Evolutionary conservation across 2,888 invertebrate genomes (phyloP).

Genomic region (Crepidodera aurea): DNA sequence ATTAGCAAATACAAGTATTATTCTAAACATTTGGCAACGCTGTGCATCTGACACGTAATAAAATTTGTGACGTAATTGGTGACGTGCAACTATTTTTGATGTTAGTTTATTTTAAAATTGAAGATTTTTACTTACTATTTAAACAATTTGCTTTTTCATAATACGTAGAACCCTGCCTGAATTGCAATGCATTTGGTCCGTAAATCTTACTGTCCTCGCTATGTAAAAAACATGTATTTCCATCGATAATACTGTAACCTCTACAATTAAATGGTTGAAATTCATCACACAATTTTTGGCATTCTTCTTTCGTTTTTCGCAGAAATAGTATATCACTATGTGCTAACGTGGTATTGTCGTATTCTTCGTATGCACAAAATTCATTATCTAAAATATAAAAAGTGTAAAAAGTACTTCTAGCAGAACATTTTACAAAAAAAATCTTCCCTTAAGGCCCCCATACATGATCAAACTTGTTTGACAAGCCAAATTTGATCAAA

Average conservation of each 20-base stretch:
- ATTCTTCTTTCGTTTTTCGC: slow-evolving; percentile 65
- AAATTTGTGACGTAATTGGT: too few relatives aligned
- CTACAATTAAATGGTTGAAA: slow-evolving; percentile 75
- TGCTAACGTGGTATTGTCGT: slow-evolving; percentile 72
- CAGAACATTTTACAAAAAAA: too few relatives aligned
- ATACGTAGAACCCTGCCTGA: slow-evolving; percentile 71
- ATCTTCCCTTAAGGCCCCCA: too few relatives aligned
- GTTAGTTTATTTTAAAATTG: neutral
- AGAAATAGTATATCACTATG: slow-evolving; percentile 68
- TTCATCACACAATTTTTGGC: slow-evolving; percentile 68
- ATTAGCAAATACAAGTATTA: too few relatives aligned
- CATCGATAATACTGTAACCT: slow-evolving; percentile 67
- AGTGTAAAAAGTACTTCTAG: neutral
- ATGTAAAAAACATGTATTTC: slow-evolving; percentile 72
- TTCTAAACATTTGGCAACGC: too few relatives aligned
- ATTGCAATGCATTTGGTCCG: slow-evolving; percentile 74
- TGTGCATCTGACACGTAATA: too few relatives aligned
- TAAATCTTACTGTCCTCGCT: slow-evolving; percentile 83
- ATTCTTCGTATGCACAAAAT: slow-evolving; percentile 81
- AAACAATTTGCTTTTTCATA: slow-evolving; percentile 84
- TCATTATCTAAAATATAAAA: slow-evolving; percentile 60
- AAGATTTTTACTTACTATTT: slow-evolving; percentile 70
- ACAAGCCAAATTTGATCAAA: too few relatives aligned
- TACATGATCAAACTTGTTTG: too few relatives aligned
- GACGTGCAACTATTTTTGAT: neutral